Base-by-base conservation (phyloP, 2,797 vertebrate species). In the Tragelaphus eurycerus region DNA sequence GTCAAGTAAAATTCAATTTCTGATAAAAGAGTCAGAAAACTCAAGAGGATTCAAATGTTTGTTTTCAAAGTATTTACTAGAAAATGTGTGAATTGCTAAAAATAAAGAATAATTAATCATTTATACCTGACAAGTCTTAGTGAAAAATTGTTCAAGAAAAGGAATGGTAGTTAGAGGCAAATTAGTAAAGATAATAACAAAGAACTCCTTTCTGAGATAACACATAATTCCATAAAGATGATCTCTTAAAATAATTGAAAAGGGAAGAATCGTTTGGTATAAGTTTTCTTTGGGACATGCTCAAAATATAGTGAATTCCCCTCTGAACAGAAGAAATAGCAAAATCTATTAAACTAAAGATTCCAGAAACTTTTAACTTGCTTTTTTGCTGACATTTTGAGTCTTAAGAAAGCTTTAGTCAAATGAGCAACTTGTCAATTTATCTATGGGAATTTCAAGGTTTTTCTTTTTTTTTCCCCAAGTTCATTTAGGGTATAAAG, bases 401-500 rank as follows among this genome's bases (percentile, higher is more conserved):
- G 29, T 96, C 96, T 94, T 98, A 62, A 93, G 46, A 89, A 86
- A 97, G 64, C n/a, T 23, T 89, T 92, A 52, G 89, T 98, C 85
- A 96, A 98, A 98, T 29, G 11, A 98, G 78, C 88, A 94, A 97
- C 31, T 87, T 83, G 96, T 97, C 60, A n/a, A 85, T 96, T 96
- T 78, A 96, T 85, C 95, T 97, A 67, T 97, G 96, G 21, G 46
- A 29, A 54, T 96, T 97, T 88, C 2, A 59, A 64, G 6, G 62
- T 97, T 86, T 10, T 21, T 25, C 7, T 1, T 27, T 71, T 95
- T 98, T 95, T 1, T 23, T 0, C 14, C 74, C 83, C 59, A 97
- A 97, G 89, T 86, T 92, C 94, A 98, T 98, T 71, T 97, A 96
- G 43, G 96, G 86, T 97, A 98, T 97, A 98, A 98, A 97, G 96